Base-by-base conservation (phyloP, 1,140 invertebrate species). In the Orchesella cincta region DNA sequence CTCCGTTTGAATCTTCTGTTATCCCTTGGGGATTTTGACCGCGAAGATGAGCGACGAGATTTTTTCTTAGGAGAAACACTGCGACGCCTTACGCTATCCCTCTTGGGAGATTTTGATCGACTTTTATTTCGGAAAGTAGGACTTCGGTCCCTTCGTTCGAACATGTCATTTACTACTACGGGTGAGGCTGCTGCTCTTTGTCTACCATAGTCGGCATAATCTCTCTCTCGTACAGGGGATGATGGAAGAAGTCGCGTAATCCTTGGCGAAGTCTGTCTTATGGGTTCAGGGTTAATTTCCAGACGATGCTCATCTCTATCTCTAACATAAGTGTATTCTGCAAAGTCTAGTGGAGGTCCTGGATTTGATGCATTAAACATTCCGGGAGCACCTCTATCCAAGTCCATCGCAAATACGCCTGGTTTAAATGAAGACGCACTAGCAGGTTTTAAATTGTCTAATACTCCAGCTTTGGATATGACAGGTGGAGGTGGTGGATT, bases 401-500 rank as follows among this genome's bases (percentile, higher is more conserved):
- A 33, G n/a, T 67, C 62, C 12, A 67, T 14, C 12, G 62, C 29
- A 67, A 67, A n/a, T 23, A 57, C 54, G 5, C n/a, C n/a, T 5
- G 8, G 54, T 23, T 57, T 57, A 5, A 57, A 57, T 23, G 54
- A 57, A 57, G 14, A n/a, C 14, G 54, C 12, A 14, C 12, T 23
- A n/a, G 54, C 8, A 3, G 54, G 5, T n/a, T 57, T 57, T 12
- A n/a, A 57, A 5, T 12, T 12, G 26, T 57, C 26, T 3, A 26
- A 5, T 12, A 18, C 54, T 57, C 23, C 23, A 57, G 8, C 26
- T 23, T 57, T 57, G n/a, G 39, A 73, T 8, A 73, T 5, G 16
- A 51, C 35, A n/a, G 71, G 71, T 1, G 71, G 71, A 73, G 71
- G 71, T 39, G 71, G 71, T 2, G 62, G 62, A n/a, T 67, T 67